These are phyloP conservation scores for Uromys caudimaculatus DNA, from an alignment of 2,797 vertebrate genomes.

Conservation along the genomic window DNA sequence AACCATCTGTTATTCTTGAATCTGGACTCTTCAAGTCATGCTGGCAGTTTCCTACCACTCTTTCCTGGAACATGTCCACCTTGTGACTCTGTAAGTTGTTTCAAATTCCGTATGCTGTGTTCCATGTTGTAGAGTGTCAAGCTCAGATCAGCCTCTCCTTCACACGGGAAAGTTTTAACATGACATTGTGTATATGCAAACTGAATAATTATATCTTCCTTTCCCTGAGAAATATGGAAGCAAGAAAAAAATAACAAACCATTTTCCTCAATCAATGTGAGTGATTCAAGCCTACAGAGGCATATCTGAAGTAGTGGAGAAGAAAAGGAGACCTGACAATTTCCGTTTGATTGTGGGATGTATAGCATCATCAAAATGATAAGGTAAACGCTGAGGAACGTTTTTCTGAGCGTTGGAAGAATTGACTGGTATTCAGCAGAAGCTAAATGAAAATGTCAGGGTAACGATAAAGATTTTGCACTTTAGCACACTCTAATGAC, in stretches of 20 bases:
- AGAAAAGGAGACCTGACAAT: conserved; percentile 63
- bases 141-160: conserved; percentile 22
- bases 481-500: conserved; percentile 53
- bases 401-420: conserved; percentile 71
- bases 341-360: conserved; percentile 69
- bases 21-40: background rate
- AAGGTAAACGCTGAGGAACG: conserved; percentile 56
- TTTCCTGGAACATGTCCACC: conserved; percentile 28
- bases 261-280: conserved; percentile 58
- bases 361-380: conserved; percentile 71
- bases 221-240: conserved; percentile 46
- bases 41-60: conserved; percentile 32
- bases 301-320: conserved; percentile 39
- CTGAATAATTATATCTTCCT: conserved; percentile 64
- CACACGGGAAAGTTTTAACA: conserved; percentile 53
- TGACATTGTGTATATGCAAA: conserved; percentile 40
- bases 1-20: conserved; percentile 50
- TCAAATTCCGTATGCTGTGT: conserved; percentile 25
- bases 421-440: conserved; percentile 71
- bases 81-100: conserved; percentile 44
- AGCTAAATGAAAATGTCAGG: conserved; percentile 75
- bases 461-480: conserved; percentile 60
- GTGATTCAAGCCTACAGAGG: conserved; percentile 60
- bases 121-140: background rate
- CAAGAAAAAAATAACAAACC: conserved; percentile 65